Evolutionary conservation across 2,888 invertebrate genomes (phyloP), one percentile per base, ranked within the genome.

Genomic region (Lathronympha strigana): DNA sequence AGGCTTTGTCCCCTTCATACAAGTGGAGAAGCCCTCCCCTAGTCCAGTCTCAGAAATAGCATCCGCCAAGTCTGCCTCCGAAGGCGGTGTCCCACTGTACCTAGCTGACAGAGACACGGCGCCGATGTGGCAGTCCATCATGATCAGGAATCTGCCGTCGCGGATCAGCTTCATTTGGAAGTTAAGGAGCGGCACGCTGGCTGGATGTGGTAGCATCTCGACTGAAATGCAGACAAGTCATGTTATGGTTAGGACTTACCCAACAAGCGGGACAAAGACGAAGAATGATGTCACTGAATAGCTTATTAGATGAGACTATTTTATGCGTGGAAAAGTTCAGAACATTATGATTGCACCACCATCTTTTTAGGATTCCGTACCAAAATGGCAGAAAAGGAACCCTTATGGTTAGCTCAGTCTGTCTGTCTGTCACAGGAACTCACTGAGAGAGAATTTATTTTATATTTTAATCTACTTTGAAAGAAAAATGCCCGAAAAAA

Each of bases 121-220:
- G 0, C 83, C 84, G 0, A 79, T 72, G 23, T 71, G 72, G 54
- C 90, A 90, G 67, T 90, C 88, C 68, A 81, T 73, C 73, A 88
- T 75, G 40, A 90, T 66, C 1, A 90, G 74, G 60, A 76, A 90
- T 60, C 77, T 78, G 0, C 83, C 84, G 0, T 77, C 70, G 0
- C 75, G 64, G 0, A 87, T 15, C 9, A 89, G 60, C 57, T 88
- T 89, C 63, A 90, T 66, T 40, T 82, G 81, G 66, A 88, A 87
- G 53, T 80, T 83, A 4, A 87, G 73, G 0, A 87, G 76, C 0
- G 84, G 83, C 1, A 88, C 80, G 0, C 72, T 36, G 15, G 71
- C 72, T 11, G 69, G 74, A 4, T 50, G 31, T 45, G 83, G 83
- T 1, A 77, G 50, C 62, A 86, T 76, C 43, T 75, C 88, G 2